Conservation (phyloP, 2,113 vertebrate genomes). For the Chascanopsetta lugubris region DNA sequence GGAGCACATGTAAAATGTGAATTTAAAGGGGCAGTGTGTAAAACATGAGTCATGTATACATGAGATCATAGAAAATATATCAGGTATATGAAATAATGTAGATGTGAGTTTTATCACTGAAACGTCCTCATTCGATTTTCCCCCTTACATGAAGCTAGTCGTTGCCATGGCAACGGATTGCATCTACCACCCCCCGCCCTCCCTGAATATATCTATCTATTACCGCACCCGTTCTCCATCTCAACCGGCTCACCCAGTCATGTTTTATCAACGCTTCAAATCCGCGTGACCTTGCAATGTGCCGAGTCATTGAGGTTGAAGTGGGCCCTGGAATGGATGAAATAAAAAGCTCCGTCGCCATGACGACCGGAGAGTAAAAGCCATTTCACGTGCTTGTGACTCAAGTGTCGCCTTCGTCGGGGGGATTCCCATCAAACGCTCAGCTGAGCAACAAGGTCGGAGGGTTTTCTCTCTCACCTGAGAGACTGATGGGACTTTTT, state of each 20-base stretch:
- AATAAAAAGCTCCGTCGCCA: neutral
- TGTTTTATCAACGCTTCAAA: conserved; percentile 28
- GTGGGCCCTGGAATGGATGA: conserved; percentile 5
- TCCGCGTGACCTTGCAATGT: conserved; percentile 14
- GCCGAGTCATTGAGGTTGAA: conserved; percentile 21
- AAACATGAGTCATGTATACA: too few species aligned
- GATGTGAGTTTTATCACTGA: too few species aligned
- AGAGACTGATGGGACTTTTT: neutral
- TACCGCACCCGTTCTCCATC: conserved; percentile 23
- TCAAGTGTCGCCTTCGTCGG: neutral
- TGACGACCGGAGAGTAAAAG: neutral
- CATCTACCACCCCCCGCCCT: too few species aligned
- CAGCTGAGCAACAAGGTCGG: neutral
- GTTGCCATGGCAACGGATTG: too few species aligned
- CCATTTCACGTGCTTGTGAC: too few species aligned
- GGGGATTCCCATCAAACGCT: neutral
- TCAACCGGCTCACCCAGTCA: conserved; percentile 21
- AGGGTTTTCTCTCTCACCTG: neutral
- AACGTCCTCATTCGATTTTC: too few species aligned
- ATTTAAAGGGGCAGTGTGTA: too few species aligned
- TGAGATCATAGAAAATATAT: too few species aligned
- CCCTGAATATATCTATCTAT: too few species aligned
- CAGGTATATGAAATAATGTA: too few species aligned
- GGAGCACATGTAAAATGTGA: too few species aligned
- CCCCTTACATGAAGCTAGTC: too few species aligned